Conservation (phyloP, 2,888 invertebrate genomes). For the Drosophila falleni region DNA sequence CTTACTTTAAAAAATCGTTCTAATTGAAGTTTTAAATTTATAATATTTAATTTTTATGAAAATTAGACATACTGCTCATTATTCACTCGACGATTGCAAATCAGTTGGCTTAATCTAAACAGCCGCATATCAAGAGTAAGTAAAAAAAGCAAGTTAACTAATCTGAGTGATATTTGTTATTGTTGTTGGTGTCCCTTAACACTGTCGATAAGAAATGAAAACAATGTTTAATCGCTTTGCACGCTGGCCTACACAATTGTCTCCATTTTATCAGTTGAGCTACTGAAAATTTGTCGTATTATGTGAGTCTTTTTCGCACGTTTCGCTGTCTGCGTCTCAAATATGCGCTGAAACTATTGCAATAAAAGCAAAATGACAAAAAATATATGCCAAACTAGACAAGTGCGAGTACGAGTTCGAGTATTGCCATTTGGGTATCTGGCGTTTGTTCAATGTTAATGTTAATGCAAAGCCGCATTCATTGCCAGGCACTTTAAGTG, state of each 20-base stretch:
- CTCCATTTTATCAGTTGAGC: conserved; percentile 62
- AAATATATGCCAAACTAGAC: conserved; percentile 36
- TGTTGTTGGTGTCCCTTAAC: conserved; percentile 31
- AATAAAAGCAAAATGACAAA: conserved; percentile 39
- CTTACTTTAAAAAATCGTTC: neutral
- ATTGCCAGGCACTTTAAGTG: conserved; percentile 61
- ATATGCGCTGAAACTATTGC: conserved; percentile 49
- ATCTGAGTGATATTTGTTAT: conserved; percentile 49
- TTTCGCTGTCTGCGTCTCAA: conserved; percentile 63
- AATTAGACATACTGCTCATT: neutral
- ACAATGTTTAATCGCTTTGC: conserved; percentile 35
- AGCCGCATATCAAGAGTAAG: conserved; percentile 33
- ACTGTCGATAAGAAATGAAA: conserved; percentile 39
- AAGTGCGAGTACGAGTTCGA: conserved; percentile 15
- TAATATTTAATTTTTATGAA: too few relatives aligned
- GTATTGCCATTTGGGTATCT: conserved; percentile 39
- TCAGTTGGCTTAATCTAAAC: conserved; percentile 41
- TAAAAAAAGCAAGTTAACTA: conserved; percentile 25
- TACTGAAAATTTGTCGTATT: conserved; percentile 24
- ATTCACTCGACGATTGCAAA: conserved; percentile 19
- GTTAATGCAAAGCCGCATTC: conserved; percentile 53
- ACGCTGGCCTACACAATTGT: conserved; percentile 24
- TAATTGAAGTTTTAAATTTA: too few relatives aligned
- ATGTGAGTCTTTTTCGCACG: conserved; percentile 64
- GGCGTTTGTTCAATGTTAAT: conserved; percentile 54